Conservation (phyloP, 2,113 vertebrate genomes). For the Tragelaphus scriptus region DNA sequence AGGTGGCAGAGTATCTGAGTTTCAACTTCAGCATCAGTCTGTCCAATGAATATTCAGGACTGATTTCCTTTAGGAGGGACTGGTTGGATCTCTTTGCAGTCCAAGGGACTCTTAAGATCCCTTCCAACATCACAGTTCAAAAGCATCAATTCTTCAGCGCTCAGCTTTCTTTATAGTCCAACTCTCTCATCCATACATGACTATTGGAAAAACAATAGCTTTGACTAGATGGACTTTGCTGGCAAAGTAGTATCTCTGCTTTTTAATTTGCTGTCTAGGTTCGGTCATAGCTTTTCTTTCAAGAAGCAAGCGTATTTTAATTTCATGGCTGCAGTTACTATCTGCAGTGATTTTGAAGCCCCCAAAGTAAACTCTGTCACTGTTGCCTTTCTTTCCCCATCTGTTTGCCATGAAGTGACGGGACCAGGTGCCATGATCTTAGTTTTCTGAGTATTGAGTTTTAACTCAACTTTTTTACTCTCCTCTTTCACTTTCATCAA, state of each 20-base stretch:
- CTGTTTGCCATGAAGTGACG: neutral
- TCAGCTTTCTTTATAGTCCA: neutral
- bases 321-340: neutral
- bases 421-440: neutral
- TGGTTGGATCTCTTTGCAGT: neutral
- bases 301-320: neutral
- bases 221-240: neutral
- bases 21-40: neutral
- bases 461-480: neutral
- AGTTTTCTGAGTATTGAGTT: neutral
- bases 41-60: neutral
- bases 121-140: neutral
- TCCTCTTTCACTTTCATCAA: neutral
- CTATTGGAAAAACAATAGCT: neutral
- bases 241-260: neutral
- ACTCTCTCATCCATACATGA: neutral
- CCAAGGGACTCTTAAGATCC: neutral
- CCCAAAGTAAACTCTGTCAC: neutral
- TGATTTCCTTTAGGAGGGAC: neutral
- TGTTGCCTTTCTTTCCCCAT: neutral
- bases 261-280: neutral
- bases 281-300: neutral
- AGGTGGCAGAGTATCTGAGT: neutral
- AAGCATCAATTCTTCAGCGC: fast-evolving
- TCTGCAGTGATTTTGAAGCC: neutral